Evolutionary conservation across 1,140 invertebrate genomes (phyloP), one percentile per base, ranked within the genome.

Genomic region (Hormaphis cornu): DNA sequence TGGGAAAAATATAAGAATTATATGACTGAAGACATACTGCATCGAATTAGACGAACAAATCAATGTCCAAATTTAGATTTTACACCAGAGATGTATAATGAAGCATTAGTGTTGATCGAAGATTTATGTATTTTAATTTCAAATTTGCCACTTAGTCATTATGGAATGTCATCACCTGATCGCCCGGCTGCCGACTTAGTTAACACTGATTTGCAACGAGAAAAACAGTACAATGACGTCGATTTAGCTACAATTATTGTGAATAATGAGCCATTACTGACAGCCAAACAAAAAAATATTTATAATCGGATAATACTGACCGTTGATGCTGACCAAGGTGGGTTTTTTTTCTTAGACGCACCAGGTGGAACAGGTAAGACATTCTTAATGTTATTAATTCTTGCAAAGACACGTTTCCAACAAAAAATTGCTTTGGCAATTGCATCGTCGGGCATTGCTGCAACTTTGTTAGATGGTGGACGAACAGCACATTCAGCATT

Each of bases 401-500:
- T 63, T n/a, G 35, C 37, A 12, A 63, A 40, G 44, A 22, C 44
- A 24, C 10, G 58, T 9, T 22, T 9, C 7, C 5, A 6, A 20
- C 5, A 26, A 3, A 14, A 63, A 22, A 69, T 69, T 28, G 63
- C 44, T 18, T 18, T 69, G n/a, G 63, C 44, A n/a, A 22, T 50
- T 18, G 63, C 40, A 42, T 79, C 75, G 30, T 77, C 78, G 16
- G 79, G 79, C 22, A 79, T 82, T 37, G 79, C 78, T n/a, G 76
- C 79, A 18, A 79, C 76, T 10, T 70, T 80, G 8, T 52, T 81
- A 24, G 56, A 72, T 9, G 72, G 76, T 42, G 80, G 78, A 22
- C 71, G 73, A 73, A 82, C 79, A 8, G 75, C 75, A 16, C 79
- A 82, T 74, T 77, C 76, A 18, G 61, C 71, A 18, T 77, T 81